Evolutionary conservation across 2,888 invertebrate genomes (phyloP).

Genomic region (Atrina japonica): DNA sequence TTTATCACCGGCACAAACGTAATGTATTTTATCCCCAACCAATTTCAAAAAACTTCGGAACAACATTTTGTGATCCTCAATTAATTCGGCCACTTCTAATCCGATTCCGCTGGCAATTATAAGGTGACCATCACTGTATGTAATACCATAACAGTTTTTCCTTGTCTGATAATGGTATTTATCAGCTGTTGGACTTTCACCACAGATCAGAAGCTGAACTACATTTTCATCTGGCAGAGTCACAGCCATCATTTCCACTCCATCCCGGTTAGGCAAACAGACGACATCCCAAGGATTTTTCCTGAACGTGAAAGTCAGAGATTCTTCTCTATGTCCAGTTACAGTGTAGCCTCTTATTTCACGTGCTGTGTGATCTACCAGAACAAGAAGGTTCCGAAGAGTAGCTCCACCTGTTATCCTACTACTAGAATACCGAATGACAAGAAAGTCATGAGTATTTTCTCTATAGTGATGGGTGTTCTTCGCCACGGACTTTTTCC

Average conservation of each 20-base stretch:
- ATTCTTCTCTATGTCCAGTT: slow-evolving; percentile 27
- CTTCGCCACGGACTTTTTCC: slow-evolving; percentile 23
- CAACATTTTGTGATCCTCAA: slow-evolving; percentile 30
- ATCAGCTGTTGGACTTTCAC: slow-evolving; percentile 19
- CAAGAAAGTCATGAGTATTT: slow-evolving; percentile 32
- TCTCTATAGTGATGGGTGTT: slow-evolving; percentile 14
- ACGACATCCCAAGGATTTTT: slow-evolving; percentile 33
- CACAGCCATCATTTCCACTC: slow-evolving; percentile 28
- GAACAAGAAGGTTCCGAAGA: slow-evolving; percentile 18
- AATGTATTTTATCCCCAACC: slow-evolving; percentile 29
- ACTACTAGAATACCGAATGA: slow-evolving; percentile 31
- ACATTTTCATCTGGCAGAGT: slow-evolving; percentile 29
- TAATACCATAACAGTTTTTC: slow-evolving; percentile 29
- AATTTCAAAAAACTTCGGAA: slow-evolving; percentile 14
- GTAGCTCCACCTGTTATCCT: slow-evolving; percentile 33
- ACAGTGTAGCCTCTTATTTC: slow-evolving; percentile 29
- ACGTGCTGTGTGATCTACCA: slow-evolving; percentile 32
- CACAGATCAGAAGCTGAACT: slow-evolving; percentile 32
- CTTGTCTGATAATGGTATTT: slow-evolving; percentile 28
- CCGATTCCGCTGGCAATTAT: slow-evolving; percentile 27
- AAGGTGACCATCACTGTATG: slow-evolving; percentile 21
- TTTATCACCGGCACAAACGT: slow-evolving; percentile 31
- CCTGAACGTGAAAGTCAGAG: slow-evolving; percentile 22
- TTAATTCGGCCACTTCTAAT: slow-evolving; percentile 29
- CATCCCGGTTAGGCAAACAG: slow-evolving; percentile 17